Evolutionary conservation across 2,797 vertebrate species (phyloP), one percentile per base, ranked within the genome.

Genomic region (Megalops cyprinoides): DNA sequence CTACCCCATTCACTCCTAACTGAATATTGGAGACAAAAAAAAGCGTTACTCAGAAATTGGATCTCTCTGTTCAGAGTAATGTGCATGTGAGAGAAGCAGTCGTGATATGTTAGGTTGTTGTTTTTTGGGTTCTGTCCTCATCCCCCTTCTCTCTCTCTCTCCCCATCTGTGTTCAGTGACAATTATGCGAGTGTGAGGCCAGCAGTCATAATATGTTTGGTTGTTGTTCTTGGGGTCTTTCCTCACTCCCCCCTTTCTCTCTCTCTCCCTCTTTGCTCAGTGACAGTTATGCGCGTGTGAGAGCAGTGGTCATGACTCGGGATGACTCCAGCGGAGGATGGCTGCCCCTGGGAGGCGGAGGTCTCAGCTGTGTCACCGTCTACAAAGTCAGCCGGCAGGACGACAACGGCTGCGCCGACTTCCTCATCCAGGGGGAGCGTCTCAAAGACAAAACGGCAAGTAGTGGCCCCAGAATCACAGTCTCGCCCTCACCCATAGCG

Each of bases 281-380:
- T 97, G 94, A 95, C 93, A 95, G 93, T 98, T 99, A 97, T 95
- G 98, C 97, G 91, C 96, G 97, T 91, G 98, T 99, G 95, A 96
- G 97, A 98, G 98, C 98, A 95, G 98, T 99, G 97, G 98, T 99
- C 95, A 98, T 99, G 98, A 99, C 97, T 94, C 96, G 98, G 91
- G 98, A 99, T 96, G 98, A 99, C 96, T 99, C 98, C 91, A 99
- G 97, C 85, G 97, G 98, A 89, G 98, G 98, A 92, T 99, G 98
- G 98, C 94, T 99, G 91, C 96, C 97, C 87, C 94, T 99, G 87
- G 97, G 94, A 88, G 97, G 97, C 71, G 97, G 97, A 90, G 98
- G 98, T 88, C 96, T 99, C 84, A 99, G 98, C 95, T 97, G 95
- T 87, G 97, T 99, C 93, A 97, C 97, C 75, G 95, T 99, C 92